Conservation (phyloP, 2,888 invertebrate species). For the Lagria hirta region DNA sequence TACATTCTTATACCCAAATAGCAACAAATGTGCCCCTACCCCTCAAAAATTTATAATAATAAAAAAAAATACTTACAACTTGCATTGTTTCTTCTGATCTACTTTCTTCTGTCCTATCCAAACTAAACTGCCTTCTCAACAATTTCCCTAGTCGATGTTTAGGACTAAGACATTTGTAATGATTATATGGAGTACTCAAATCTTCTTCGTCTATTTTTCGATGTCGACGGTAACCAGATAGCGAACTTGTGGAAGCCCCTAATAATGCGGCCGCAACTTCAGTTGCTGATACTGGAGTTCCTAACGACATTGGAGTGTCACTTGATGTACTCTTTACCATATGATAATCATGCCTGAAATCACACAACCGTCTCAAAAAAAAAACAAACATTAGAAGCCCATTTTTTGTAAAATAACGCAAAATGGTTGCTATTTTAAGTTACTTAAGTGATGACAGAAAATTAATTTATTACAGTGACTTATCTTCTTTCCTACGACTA, state of each 20-base stretch:
- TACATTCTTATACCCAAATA: too few species aligned
- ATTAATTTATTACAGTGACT: too few species aligned
- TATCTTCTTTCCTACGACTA: too few species aligned
- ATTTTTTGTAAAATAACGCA: too few species aligned
- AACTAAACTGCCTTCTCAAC: constrained; percentile 67
- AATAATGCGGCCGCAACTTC: constrained; percentile 58
- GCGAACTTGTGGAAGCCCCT: constrained; percentile 58
- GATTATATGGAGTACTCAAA: constrained; percentile 72
- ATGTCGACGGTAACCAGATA: constrained; percentile 52
- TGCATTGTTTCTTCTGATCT: constrained; percentile 48
- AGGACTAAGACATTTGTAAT: constrained; percentile 71
- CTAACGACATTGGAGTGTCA: constrained; percentile 53
- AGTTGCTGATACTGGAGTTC: constrained; percentile 57
- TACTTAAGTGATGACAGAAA: too few species aligned
- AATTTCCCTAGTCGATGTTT: constrained; percentile 55
- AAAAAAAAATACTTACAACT: constrained; percentile 47
- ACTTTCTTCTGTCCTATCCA: constrained; percentile 65
- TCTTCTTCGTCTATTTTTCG: constrained; percentile 61
- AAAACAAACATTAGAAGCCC: too few species aligned
- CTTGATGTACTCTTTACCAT: constrained; percentile 57
- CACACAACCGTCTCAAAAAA: too few species aligned
- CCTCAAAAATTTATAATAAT: too few species aligned
- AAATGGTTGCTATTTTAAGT: too few species aligned
- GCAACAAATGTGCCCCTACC: neutral
- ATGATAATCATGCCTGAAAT: constrained; percentile 39